A percentile compares a stretch with the other conserved stretches of the same genome.
Conservation (phyloP, 2,888 invertebrate genomes). For the Hoplodrina ambigua region DNA sequence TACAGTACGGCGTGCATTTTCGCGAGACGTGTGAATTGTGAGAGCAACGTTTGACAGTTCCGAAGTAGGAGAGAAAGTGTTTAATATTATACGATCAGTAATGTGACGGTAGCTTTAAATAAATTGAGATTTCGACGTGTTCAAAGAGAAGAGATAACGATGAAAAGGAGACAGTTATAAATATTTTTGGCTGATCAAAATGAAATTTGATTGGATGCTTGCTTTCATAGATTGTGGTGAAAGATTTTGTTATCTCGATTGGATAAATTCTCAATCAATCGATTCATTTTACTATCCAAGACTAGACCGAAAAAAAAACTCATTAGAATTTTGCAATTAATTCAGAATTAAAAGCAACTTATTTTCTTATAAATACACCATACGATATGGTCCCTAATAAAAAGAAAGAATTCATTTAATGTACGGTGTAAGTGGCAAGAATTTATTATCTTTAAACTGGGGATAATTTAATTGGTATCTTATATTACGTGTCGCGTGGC, state of each 20-base stretch:
- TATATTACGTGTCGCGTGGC: slow-evolving; percentile 52
- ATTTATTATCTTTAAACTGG: slow-evolving; percentile 49
- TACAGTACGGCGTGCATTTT: slow-evolving; percentile 54
- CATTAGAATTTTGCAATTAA: slow-evolving; percentile 7
- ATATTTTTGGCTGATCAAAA: slow-evolving; percentile 27
- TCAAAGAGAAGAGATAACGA: slow-evolving; percentile 22
- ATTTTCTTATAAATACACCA: background rate
- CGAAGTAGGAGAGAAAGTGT: slow-evolving; percentile 51
- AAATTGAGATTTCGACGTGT: slow-evolving; percentile 30
- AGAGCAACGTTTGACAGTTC: slow-evolving; percentile 63
- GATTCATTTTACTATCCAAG: background rate
- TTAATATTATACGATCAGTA: slow-evolving; percentile 34
- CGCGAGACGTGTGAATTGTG: slow-evolving; percentile 64
- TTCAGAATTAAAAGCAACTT: background rate
- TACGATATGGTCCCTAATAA: background rate
- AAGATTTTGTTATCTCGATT: slow-evolving; percentile 21
- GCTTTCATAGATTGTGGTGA: slow-evolving; percentile 29
- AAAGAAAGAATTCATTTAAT: slow-evolving; percentile 25
- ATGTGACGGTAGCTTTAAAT: slow-evolving; percentile 31
- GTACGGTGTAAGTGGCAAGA: slow-evolving; percentile 29
- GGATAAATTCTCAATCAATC: background rate
- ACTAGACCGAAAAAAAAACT: background rate
- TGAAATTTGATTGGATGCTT: slow-evolving; percentile 28
- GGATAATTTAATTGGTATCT: slow-evolving; percentile 57
- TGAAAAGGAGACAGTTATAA: slow-evolving; percentile 31